These are phyloP conservation scores for Leptura quadrifasciata DNA, from an alignment of 2,888 invertebrate species.

Conservation along the genomic window DNA sequence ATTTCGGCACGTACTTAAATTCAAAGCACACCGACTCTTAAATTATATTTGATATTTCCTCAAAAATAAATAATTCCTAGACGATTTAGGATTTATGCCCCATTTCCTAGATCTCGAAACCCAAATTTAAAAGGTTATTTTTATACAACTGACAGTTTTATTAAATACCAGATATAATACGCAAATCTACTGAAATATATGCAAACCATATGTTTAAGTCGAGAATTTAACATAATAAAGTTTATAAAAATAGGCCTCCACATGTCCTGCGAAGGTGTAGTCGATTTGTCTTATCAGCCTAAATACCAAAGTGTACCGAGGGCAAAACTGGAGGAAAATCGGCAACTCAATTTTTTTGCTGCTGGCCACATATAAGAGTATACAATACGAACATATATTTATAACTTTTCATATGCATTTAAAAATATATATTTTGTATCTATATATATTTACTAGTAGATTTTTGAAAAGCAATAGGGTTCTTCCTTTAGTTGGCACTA, in stretches of 20 bases:
- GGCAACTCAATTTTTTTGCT: no score
- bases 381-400: no score
- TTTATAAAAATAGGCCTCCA: constrained; percentile 17
- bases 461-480: no score
- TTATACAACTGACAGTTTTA: constrained; percentile 34
- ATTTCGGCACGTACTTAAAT: background rate
- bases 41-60: background rate
- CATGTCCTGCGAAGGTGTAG: constrained; percentile 2
- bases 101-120: constrained; percentile 26
- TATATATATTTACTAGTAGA: no score
- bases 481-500: no score
- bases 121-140: constrained; percentile 26
- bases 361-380: no score
- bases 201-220: constrained; percentile 30
- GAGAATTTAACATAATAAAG: constrained; percentile 29
- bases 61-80: constrained; percentile 32
- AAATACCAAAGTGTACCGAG: background rate
- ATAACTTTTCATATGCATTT: no score
- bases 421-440: no score
- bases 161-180: constrained; percentile 26
- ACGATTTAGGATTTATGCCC: constrained; percentile 29
- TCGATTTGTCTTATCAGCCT: background rate
- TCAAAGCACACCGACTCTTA: constrained; percentile 29
- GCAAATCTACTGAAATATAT: constrained; percentile 35
- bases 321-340: background rate